Evolutionary conservation across 2,797 vertebrate species (phyloP).

Genomic region (Mormyrops boulengeri): DNA sequence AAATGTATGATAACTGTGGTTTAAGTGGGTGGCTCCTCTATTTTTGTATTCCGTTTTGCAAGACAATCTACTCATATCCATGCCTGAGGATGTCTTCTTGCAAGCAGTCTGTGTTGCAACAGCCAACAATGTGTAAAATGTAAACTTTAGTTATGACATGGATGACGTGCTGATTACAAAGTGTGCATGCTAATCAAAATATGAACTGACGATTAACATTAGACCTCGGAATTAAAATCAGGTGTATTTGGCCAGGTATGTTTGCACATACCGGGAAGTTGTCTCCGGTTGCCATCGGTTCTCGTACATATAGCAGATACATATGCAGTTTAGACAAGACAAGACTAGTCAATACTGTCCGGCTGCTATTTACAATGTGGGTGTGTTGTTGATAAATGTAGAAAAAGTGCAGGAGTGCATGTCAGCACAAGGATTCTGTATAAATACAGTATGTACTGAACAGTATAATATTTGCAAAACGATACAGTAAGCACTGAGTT

Average conservation of each 20-base stretch:
- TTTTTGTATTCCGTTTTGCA: not conserved
- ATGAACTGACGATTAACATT: not conserved
- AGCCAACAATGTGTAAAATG: not conserved
- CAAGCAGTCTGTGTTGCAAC: not conserved
- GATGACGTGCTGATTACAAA: not conserved
- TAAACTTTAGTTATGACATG: not conserved
- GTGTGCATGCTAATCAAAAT: not conserved
- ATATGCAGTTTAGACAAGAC: not conserved
- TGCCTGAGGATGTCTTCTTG: not conserved
- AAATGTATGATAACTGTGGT: not conserved
- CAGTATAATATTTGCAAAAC: not conserved
- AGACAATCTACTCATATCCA: not conserved
- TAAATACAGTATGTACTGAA: not conserved
- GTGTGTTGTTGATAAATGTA: not conserved
- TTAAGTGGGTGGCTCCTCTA: not conserved
- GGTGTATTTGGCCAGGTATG: not conserved
- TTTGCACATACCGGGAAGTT: not conserved
- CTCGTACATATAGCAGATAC: not conserved
- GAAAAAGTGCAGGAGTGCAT: not conserved
- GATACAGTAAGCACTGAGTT: not conserved
- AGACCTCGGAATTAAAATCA: not conserved
- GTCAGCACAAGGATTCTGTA: not conserved
- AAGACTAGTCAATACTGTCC: not conserved
- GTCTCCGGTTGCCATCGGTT: not conserved
- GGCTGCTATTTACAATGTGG: not conserved